Conservation (phyloP, 2,113 vertebrate genomes). For the Herpailurus yagouaroundi region DNA sequence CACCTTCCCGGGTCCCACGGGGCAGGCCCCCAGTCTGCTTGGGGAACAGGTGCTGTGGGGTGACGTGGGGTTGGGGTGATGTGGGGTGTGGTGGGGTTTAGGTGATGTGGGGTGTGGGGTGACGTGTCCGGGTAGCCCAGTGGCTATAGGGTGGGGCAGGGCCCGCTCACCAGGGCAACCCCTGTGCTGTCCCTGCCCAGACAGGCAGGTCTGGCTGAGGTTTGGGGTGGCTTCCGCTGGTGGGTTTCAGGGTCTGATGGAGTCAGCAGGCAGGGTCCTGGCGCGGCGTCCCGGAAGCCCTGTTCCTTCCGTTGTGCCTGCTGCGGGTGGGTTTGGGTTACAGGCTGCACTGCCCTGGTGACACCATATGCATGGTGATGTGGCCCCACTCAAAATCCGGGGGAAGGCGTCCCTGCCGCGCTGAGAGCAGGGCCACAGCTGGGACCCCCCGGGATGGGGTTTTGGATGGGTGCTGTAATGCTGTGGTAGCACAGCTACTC, state of each 20-base stretch:
- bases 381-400: rapidly evolving
- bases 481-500: rapidly evolving
- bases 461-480: neutral
- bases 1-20: too few species aligned
- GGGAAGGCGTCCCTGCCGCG: neutral
- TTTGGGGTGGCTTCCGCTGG: neutral
- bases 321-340: neutral
- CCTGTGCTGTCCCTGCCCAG: neutral
- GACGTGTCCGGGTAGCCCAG: too few species aligned
- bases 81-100: too few species aligned
- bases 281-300: too few species aligned
- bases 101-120: too few species aligned
- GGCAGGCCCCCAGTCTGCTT: too few species aligned
- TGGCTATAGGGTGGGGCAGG: too few species aligned
- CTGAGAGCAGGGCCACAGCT: neutral
- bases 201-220: neutral
- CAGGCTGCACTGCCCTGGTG: neutral
- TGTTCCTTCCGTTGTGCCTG: neutral
- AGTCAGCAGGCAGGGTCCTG: neutral
- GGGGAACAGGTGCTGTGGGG: too few species aligned
- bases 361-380: neutral
- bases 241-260: neutral
- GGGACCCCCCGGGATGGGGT: neutral
- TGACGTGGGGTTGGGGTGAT: too few species aligned
- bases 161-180: too few species aligned